These are phyloP conservation scores for Heterohyrax brucei DNA, from an alignment of 2,797 vertebrate genomes.

Conservation along the genomic window DNA sequence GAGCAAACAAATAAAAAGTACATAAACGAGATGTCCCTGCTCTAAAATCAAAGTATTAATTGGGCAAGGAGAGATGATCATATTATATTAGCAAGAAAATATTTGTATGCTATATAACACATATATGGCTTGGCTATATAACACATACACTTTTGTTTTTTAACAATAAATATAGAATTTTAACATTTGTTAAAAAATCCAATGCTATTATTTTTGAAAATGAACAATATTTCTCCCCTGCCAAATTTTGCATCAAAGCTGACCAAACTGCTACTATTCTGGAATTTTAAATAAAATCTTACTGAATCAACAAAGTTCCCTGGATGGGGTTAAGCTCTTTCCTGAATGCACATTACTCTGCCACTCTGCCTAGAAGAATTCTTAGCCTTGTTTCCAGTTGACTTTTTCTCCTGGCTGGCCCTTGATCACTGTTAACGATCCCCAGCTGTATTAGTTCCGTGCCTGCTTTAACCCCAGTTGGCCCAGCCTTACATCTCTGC, in stretches of 20 bases:
- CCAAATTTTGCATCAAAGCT: slow-evolving; percentile 80
- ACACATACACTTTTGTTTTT: not conserved
- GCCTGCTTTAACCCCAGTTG: slow-evolving; percentile 84
- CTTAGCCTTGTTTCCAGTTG: slow-evolving; percentile 79
- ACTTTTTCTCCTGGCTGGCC: slow-evolving; percentile 78
- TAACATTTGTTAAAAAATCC: slow-evolving; percentile 55
- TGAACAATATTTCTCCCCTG: slow-evolving; percentile 60
- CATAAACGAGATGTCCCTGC: not conserved
- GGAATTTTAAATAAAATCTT: slow-evolving; percentile 85
- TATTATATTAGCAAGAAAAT: slow-evolving; percentile 53
- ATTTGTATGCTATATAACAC: not conserved
- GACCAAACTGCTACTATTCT: slow-evolving; percentile 71
- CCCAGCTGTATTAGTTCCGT: slow-evolving; percentile 83
- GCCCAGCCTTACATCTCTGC: slow-evolving; percentile 80
- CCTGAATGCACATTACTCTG: slow-evolving; percentile 74
- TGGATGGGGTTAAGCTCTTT: slow-evolving; percentile 79
- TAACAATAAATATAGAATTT: slow-evolving; percentile 11
- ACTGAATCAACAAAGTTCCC: slow-evolving; percentile 84
- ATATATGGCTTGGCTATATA: not conserved
- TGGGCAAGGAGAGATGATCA: slow-evolving; percentile 30
- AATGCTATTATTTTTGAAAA: slow-evolving; percentile 80
- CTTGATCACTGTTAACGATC: slow-evolving; percentile 85
- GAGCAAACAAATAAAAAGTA: slow-evolving; percentile 45
- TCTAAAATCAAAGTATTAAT: not conserved
- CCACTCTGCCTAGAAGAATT: slow-evolving; percentile 74